A percentile compares a stretch with the other conserved stretches of the same genome.
phyloP scores from a whole-genome alignment of 2,797 vertebrate species.

The Anas capensis region DNA sequence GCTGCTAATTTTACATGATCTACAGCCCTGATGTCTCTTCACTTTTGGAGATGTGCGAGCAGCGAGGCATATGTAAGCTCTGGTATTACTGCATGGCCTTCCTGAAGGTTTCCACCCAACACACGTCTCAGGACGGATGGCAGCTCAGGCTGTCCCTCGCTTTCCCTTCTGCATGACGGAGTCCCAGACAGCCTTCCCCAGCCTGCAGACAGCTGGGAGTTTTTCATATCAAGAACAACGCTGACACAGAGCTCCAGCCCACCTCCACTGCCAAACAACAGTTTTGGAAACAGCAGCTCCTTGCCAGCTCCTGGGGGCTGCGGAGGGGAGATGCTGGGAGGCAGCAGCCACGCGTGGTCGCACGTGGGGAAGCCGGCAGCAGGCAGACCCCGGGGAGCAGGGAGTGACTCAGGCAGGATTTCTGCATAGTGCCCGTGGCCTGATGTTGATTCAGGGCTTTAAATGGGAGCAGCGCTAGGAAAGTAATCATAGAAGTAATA shows the following conservation, averaged over 20 bases:
- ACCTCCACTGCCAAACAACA: background rate
- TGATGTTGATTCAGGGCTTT: background rate
- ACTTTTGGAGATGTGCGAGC: background rate
- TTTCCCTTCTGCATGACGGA: background rate
- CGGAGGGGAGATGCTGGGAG: background rate
- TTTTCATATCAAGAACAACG: background rate
- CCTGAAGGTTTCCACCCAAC: background rate
- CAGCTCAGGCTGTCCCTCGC: background rate
- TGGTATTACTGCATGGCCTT: background rate
- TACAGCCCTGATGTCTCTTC: background rate
- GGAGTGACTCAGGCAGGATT: background rate
- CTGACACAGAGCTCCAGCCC: background rate
- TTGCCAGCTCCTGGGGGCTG: background rate
- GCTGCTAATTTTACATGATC: constrained; percentile 29
- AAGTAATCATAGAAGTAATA: background rate
- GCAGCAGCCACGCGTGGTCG: background rate
- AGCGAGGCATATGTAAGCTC: background rate
- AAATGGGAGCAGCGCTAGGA: background rate
- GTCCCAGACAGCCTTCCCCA: background rate
- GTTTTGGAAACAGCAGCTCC: background rate
- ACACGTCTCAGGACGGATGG: background rate
- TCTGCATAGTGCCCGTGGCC: background rate
- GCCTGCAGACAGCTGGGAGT: background rate
- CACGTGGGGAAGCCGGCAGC: fast-evolving
- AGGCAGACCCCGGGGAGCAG: background rate